These are phyloP conservation scores for Diadophis punctatus DNA, from an alignment of 2,113 vertebrate species.

Conservation along the genomic window DNA sequence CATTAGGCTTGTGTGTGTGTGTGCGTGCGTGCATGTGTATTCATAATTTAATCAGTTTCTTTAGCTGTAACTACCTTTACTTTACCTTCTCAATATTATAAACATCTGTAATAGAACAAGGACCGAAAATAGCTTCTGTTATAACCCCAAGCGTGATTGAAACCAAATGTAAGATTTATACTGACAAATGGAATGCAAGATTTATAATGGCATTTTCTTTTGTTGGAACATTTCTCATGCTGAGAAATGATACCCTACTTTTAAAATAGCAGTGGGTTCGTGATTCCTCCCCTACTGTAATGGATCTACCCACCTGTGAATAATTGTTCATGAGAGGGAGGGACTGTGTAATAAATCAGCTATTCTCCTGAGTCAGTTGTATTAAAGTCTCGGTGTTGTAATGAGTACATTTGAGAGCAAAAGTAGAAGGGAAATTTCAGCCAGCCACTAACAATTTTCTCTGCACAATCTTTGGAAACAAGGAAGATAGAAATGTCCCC, in stretches of 20 bases:
- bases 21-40: background rate
- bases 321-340: conserved; percentile 16
- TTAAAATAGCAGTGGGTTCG: conserved; percentile 17
- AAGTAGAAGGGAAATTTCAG: background rate
- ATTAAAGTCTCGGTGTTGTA: background rate
- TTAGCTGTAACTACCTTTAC: background rate
- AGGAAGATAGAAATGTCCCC: background rate
- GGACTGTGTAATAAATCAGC: background rate
- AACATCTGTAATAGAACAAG: background rate
- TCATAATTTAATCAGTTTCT: background rate
- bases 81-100: conserved; percentile 1
- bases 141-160: background rate
- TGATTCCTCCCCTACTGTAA: background rate
- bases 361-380: background rate
- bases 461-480: background rate
- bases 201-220: conserved; percentile 25
- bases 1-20: background rate
- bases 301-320: background rate
- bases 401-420: background rate
- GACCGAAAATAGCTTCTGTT: background rate
- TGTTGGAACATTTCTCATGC: conserved; percentile 11
- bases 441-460: background rate
- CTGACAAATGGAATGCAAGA: conserved; percentile 24
- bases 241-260: conserved; percentile 21
- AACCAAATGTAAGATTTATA: conserved; percentile 24